Base-by-base conservation (phyloP, 2,113 vertebrate genomes). In the Vidua chalybeata region DNA sequence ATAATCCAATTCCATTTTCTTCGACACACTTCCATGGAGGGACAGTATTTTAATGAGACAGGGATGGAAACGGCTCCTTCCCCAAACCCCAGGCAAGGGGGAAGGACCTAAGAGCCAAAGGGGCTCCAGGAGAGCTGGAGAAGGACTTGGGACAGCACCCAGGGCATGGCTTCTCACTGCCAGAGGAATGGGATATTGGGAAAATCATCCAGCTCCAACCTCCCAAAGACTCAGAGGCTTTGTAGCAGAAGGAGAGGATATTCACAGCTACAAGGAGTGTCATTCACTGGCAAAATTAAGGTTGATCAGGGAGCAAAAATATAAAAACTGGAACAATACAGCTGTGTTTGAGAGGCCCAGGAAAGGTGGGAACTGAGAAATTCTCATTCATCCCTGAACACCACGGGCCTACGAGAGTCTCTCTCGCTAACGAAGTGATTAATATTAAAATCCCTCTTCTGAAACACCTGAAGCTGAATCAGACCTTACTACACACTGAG, bases 201-300 rank as follows among this genome's bases (percentile, higher is more conserved):
- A 39, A 71, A 39, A 52, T 17, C 85, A 58, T 2, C 45, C 85
- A 64, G 9, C 7, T 23, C 31, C 51, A 58, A 16, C 18, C 52
- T 87, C 37, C 43, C n/a, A 11, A 45, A 64, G 54, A 56, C 6
- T 2, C 2, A 24, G 35, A 56, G 18, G n/a, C 26, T 56, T 27
- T 0, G 5, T 0, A 31, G 84, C 59, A 72, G 43, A 26, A 62
- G 15, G 12, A 67, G 33, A 10, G 54, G 64, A 51, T 4, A 15
- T 5, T 37, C 31, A 21, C 28, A 83, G 51, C 31, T 35, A 35
- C 0, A 0, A 52, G 16, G 19, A 7, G 13, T 22, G 46, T 23
- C 15, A 22, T 6, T 56, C 27, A 15, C 46, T 26, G n/a, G 17
- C 22, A 74, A 74, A 90, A 75, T 15, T 8, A 62, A 66, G 35